These are phyloP conservation scores for Gallinago jamesoni DNA, from an alignment of 2,113 vertebrate species.

Conservation along the genomic window DNA sequence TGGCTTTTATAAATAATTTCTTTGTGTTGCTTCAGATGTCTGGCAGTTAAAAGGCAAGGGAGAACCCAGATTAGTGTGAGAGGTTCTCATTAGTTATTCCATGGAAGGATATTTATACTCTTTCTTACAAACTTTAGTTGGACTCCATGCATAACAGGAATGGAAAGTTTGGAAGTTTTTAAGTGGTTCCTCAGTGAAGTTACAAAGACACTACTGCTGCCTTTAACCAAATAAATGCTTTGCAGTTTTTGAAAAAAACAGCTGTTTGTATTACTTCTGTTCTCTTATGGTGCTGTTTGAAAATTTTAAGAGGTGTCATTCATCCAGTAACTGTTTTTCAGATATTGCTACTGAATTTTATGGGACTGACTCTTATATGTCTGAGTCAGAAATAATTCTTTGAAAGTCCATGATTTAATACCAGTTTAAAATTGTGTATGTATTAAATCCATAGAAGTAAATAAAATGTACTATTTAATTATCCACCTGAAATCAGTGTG, in stretches of 20 bases:
- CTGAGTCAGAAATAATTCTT: neutral
- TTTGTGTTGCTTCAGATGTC: constrained; percentile 14
- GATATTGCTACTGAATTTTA: neutral
- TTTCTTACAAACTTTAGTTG: neutral
- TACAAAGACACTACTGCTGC: neutral
- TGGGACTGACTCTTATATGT: neutral
- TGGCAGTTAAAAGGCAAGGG: constrained; percentile 6
- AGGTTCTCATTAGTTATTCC: constrained; percentile 38
- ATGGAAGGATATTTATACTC: constrained; percentile 19
- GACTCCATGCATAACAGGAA: neutral
- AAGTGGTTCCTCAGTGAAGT: neutral
- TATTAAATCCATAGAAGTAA: neutral
- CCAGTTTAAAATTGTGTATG: neutral
- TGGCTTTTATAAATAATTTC: constrained; percentile 44
- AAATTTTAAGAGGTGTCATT: neutral
- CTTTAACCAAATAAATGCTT: neutral
- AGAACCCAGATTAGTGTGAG: constrained; percentile 22
- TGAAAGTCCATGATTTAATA: neutral
- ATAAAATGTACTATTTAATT: neutral
- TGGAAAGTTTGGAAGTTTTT: neutral
- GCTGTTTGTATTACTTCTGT: neutral
- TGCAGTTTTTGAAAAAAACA: neutral
- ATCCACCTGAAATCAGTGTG: neutral
- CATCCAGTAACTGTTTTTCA: neutral
- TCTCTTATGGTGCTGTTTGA: neutral